A percentile compares a stretch with the other conserved stretches of the same genome.
These are phyloP conservation scores for Acanthopagrus latus DNA, from an alignment of 2,797 vertebrate genomes.

Conservation along the genomic window DNA sequence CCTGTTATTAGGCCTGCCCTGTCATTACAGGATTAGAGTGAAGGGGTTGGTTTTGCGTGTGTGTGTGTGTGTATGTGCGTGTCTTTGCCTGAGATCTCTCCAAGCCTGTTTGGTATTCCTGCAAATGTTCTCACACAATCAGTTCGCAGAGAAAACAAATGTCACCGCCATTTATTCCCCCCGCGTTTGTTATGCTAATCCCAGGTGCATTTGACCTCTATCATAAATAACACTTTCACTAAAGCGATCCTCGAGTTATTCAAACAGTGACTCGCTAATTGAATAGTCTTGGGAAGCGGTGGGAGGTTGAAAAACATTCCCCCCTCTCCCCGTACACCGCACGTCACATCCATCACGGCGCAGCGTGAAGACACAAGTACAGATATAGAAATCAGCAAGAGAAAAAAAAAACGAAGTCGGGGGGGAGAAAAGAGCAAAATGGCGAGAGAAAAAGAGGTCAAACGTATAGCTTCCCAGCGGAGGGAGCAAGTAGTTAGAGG, in stretches of 20 bases:
- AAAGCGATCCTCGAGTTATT: conserved; percentile 57
- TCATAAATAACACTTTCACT: conserved; percentile 70
- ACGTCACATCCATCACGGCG: conserved; percentile 67
- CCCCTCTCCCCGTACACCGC: conserved; percentile 3
- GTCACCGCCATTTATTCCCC: conserved; percentile 20
- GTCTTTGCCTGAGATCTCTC: conserved; percentile 63
- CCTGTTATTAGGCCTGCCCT: conserved; percentile 87
- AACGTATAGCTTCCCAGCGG: conserved; percentile 23
- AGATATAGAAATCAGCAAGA: conserved; percentile 30
- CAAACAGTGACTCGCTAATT: conserved; percentile 71
- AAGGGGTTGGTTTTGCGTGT: conserved; percentile 70
- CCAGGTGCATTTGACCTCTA: conserved; percentile 73
- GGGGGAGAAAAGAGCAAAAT: conserved; percentile 20
- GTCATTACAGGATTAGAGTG: conserved; percentile 87
- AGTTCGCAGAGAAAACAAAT: conserved; percentile 58
- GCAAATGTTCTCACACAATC: conserved; percentile 69
- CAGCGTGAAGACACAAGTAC: conserved; percentile 41
- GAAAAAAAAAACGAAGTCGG: not conserved
- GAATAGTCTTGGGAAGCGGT: conserved; percentile 55
- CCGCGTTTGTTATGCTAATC: conserved; percentile 63
- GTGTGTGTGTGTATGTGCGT: conserved; percentile 37
- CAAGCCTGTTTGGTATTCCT: conserved; percentile 66
- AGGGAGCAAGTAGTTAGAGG: conserved; percentile 5
- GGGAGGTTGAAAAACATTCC: conserved; percentile 65
- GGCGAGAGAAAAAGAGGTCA: conserved; percentile 41